These are phyloP conservation scores for Melinopterus prodromus DNA, from an alignment of 2,888 invertebrate species.

Conservation along the genomic window DNA sequence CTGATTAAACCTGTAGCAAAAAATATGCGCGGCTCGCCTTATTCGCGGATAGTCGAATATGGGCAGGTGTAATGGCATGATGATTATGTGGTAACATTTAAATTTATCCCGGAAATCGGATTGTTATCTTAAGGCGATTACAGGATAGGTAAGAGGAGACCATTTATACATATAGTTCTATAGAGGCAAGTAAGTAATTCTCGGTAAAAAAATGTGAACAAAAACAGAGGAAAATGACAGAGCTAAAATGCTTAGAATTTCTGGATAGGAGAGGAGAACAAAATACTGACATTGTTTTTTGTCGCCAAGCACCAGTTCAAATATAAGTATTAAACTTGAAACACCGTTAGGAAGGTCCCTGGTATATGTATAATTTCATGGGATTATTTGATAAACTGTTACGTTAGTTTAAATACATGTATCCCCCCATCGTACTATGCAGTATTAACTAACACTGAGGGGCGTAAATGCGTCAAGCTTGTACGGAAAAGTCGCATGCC, in stretches of 20 bases:
- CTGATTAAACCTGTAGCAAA: background rate
- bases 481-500: background rate
- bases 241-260: no score
- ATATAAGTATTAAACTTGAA: background rate
- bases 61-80: background rate
- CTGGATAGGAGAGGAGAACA: no score
- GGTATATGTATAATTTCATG: background rate
- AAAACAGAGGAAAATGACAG: no score
- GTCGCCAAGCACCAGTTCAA: no score
- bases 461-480: background rate
- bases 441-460: background rate
- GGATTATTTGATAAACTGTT: conserved; percentile 4
- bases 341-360: background rate
- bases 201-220: no score
- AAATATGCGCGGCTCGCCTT: background rate
- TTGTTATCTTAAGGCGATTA: background rate
- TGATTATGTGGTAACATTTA: background rate
- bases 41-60: background rate
- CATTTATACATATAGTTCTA: no score
- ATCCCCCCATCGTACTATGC: background rate
- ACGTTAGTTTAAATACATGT: background rate
- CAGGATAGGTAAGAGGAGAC: no score
- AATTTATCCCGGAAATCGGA: background rate
- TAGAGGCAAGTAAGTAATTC: no score
- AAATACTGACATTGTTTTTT: no score